phyloP scores from a whole-genome alignment of 2,797 vertebrate species.

The Xenopus petersii region DNA sequence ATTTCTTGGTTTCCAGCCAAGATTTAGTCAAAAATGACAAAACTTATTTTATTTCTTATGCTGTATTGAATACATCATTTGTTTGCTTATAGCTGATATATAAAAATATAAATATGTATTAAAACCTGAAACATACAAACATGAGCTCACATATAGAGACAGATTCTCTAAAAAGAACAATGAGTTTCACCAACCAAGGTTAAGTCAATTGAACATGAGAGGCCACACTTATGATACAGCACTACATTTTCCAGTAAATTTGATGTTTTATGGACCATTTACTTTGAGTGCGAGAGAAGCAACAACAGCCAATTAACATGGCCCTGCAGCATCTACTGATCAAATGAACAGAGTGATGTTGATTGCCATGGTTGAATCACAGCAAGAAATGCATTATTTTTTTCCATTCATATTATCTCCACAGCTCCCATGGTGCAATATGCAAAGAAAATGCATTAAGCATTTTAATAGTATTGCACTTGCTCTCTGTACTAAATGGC shows the following conservation, averaged over 20 bases:
- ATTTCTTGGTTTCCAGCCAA: too few relatives aligned
- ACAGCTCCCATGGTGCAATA: background rate
- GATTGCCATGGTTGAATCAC: background rate
- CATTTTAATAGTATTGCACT: slow-evolving; percentile 1
- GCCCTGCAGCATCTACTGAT: background rate
- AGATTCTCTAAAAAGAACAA: background rate
- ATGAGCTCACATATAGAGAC: background rate
- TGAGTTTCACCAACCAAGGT: background rate
- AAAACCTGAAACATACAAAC: background rate
- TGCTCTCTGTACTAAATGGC: too few relatives aligned
- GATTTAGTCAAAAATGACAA: too few relatives aligned
- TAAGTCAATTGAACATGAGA: background rate
- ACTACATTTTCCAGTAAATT: slow-evolving; percentile 6
- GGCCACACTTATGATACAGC: background rate
- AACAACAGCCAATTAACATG: slow-evolving; percentile 4
- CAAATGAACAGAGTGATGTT: background rate
- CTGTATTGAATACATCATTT: too few relatives aligned
- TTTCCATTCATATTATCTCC: background rate
- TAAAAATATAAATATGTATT: background rate
- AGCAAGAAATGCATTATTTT: background rate
- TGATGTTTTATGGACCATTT: slow-evolving; percentile 2
- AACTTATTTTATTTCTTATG: too few relatives aligned
- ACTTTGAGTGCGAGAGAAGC: background rate
- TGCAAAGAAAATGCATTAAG: slow-evolving; percentile 27
- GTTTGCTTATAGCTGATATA: too few relatives aligned